phyloP scores from a whole-genome alignment of 2,888 invertebrate genomes.

The Drepanosiphum platanoidis region DNA sequence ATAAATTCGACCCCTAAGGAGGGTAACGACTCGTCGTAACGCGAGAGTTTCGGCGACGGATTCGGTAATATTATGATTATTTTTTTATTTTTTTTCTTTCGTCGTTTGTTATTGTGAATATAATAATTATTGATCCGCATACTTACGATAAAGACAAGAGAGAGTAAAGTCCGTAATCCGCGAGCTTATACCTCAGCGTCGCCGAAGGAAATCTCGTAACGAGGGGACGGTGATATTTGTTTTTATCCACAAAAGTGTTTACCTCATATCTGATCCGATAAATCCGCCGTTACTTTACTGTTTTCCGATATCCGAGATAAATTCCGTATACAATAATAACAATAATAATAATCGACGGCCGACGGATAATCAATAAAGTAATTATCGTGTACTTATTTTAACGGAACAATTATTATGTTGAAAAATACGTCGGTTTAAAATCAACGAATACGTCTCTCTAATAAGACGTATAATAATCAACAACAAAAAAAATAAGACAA shows the following conservation, averaged over 20 bases:
- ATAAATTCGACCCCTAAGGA: too few relatives aligned
- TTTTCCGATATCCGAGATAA: not conserved
- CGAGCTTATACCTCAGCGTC: constrained; percentile 33
- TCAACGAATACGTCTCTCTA: too few relatives aligned
- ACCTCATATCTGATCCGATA: not conserved
- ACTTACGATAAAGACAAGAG: constrained; percentile 12
- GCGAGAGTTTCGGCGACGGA: not conserved
- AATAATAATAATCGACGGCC: too few relatives aligned
- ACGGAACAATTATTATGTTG: too few relatives aligned
- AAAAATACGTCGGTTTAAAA: too few relatives aligned
- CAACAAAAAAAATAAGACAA: too few relatives aligned
- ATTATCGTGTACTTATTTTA: too few relatives aligned
- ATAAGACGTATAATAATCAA: too few relatives aligned
- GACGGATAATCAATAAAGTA: too few relatives aligned
- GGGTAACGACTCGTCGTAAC: too few relatives aligned
- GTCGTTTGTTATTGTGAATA: constrained; percentile 30
- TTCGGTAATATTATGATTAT: not conserved
- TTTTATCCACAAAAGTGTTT: constrained; percentile 23
- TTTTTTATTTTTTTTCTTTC: too few relatives aligned
- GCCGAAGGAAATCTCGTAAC: not conserved
- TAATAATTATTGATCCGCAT: not conserved
- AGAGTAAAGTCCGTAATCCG: constrained; percentile 16
- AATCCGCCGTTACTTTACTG: not conserved
- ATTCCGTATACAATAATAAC: too few relatives aligned
- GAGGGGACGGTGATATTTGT: constrained; percentile 3